Base-by-base conservation (phyloP, 2,113 vertebrate species). In the Kryptolebias marmoratus region DNA sequence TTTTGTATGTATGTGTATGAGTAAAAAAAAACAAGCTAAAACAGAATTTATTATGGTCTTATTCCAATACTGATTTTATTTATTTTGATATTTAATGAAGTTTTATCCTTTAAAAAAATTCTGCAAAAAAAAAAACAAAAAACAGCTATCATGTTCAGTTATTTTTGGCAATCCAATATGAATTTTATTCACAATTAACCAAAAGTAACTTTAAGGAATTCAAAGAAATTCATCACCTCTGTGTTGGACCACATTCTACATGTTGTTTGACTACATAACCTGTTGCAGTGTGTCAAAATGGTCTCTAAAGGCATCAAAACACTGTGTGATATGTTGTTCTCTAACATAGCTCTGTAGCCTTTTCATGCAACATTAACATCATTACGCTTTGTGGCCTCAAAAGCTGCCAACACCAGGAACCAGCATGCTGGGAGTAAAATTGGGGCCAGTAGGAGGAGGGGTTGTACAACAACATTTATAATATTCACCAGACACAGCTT, bases 321-420 rank as follows among this genome's bases (percentile, higher is more conserved):
- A 39, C 81, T 60, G 64, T 59, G 55, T 62, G 76, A 61, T 12
- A 47, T 44, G 53, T 28, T 57, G 59, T 53, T 73, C 58, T 71
- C 57, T 54, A 49, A 18, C 70, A 31, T 61, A 31, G 50, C 75
- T 75, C 58, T 75, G 80, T 64, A 80, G 84, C 83, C 78, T 87
- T 88, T 89, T 90, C 88, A 90, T 73, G 74, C 81, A 77, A 81
- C 88, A 89, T 90, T 90, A 90, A 80, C 75, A 75, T 86, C 82
- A 81, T 71, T 61, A 53, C 13, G 36, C 71, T 56, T 71, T 2
- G 14, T 32, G 42, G 82, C 75, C 68, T 71, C 62, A 22, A 79
- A 82, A 47, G 75, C 85, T 73, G 69, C 68, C 68, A 53, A 39
- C 58, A 39, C 67, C 74, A 31, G 59, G 45, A 63, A 73, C 44